Base-by-base conservation (phyloP, 53 echinoderm and acorn worm species). In the Holothuria scabra region DNA sequence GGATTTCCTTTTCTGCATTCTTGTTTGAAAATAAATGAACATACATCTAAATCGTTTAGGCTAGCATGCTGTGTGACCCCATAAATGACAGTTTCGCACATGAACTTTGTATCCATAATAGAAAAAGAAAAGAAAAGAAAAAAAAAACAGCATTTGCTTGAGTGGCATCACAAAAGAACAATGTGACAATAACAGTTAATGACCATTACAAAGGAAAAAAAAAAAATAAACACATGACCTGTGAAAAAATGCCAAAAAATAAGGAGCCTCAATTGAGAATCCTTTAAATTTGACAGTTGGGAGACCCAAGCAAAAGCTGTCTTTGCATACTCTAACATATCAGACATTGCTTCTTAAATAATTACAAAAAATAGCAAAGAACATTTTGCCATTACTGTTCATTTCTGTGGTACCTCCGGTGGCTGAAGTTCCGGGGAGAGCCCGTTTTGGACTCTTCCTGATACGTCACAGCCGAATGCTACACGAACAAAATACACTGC, bases 401-500 rank as follows among this genome's bases (percentile, higher is more conserved):
- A 56, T 81, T 60, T 81, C 62, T 81, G 82, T 63, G 38, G 82
- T 81, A 81, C 49, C 82, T 61, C 82, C 82, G 65, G 35, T 44
- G 62, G 82, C 38, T 81, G 82, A 81, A 64, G 62, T 61, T 81
- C 82, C 60, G 82, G 82, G 65, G 82, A 81, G 82, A 81, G 82
- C 82, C 82, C 82, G 65, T 61, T 63, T 38, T 64, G 82, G 82
- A 81, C 82, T 81, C 82, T 63, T 81, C 82, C 82, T 63, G 82
- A 58, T 79, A 95, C 95, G 93, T 88, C 93, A 89, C 95, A 89
- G 95, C 93, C 84, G 89, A 86, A 90, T 89, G 93, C 91, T 93
- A 93, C 85, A 84, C 85, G 89, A 92, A 92, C 95, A 93, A 93
- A 83, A 91, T 86, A 93, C 96, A 93, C 89, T 91, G 93, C 84